Evolutionary conservation across 2,113 vertebrate genomes (phyloP), one percentile per base, ranked within the genome.

Genomic region (Stegostoma tigrinum): DNA sequence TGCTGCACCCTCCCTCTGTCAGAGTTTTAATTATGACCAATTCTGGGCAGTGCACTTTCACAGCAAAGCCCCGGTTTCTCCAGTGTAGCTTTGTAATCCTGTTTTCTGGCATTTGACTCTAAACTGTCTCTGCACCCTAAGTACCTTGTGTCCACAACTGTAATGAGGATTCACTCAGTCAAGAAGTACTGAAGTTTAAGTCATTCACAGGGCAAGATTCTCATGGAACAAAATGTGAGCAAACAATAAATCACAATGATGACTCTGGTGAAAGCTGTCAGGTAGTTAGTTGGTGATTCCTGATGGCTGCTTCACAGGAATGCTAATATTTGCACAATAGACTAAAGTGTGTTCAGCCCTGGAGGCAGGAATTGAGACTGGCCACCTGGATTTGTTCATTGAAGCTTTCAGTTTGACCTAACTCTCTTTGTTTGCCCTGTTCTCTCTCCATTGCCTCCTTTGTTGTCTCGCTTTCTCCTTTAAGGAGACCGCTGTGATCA

Each of bases 331-430:
- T 89, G 48, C 86, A 48, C 86, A 89, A 89, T 55, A 3, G 86
- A 27, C 86, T 89, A 4, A 89, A 89, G 86, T 89, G 86, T 89
- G 48, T 89, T 83, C 45, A 30, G 86, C 10, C 86, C 86, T 34
- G 6, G 24, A 89, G 86, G 45, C 86, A 55, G 48, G 52, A 48
- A 89, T 48, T 52, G 45, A 89, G 48, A 30, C 48, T 3, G 48
- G 27, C 48, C 86, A 89, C 86, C 86, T 89, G 86, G 86, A 89
- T 55, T 89, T 89, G 48, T 30, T 30, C 52, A 89, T 42, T 89
- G 45, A 89, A 52, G 86, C 48, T 30, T 48, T 89, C 23, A 55
- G 6, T 42, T 42, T 83, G 38, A 83, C 80, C 21, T 19, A 5
- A 83, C 38, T 19, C 17, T 38, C 15, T 83, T 83, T 83, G 72